Percentiles rank a stretch among this genome's conserved stretches.
Conservation (phyloP, 1,140 invertebrate species). For the Muscidifurax raptorellus region DNA sequence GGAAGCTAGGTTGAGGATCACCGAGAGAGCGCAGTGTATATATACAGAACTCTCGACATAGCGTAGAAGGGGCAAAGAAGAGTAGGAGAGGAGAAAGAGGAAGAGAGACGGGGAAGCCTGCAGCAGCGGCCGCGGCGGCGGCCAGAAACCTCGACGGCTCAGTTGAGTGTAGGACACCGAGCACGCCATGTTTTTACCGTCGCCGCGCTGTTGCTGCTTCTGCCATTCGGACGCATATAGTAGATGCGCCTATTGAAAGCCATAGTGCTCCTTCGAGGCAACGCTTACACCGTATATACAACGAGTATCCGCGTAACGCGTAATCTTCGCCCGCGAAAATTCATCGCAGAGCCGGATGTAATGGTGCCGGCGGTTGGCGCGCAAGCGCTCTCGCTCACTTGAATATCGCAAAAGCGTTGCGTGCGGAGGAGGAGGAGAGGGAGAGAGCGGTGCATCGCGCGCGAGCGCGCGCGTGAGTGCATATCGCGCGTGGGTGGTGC, state of each 20-base stretch:
- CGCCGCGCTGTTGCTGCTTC: not conserved
- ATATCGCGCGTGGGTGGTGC: slow-evolving; percentile 5
- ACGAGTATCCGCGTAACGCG: too few species aligned
- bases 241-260: not conserved
- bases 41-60: not conserved
- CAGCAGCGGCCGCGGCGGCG: slow-evolving; percentile 1
- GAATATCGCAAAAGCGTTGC: not conserved
- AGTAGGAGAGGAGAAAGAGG: slow-evolving; percentile 26
- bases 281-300: too few species aligned
- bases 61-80: slow-evolving; percentile 12
- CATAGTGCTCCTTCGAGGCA: too few species aligned
- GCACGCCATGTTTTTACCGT: slow-evolving; percentile 54
- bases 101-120: slow-evolving; percentile 13
- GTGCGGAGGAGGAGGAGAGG: not conserved
- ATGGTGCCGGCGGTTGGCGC: not conserved
- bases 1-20: not conserved
- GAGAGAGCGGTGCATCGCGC: not conserved
- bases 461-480: too few species aligned
- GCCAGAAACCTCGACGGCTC: slow-evolving; percentile 35
- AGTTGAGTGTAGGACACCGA: slow-evolving; percentile 55
- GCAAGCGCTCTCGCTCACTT: not conserved
- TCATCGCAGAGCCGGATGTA: not conserved
- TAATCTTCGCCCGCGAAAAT: not conserved
- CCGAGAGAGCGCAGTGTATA: not conserved
- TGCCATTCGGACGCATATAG: not conserved